These are phyloP conservation scores for Rhagium mordax DNA, from an alignment of 2,888 invertebrate genomes.

Conservation along the genomic window DNA sequence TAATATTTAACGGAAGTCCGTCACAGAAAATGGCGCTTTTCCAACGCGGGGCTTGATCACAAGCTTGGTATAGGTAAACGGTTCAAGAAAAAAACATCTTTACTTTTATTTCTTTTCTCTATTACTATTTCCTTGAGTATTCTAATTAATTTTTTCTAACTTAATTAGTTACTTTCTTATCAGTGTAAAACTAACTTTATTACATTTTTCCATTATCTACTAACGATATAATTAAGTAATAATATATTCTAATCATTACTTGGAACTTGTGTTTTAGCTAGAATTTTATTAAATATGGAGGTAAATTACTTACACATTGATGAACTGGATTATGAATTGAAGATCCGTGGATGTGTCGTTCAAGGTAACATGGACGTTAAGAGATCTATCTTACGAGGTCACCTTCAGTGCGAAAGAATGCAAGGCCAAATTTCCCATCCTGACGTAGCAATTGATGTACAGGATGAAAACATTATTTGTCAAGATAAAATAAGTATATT, in stretches of 20 bases:
- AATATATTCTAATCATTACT: not conserved
- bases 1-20: too few species aligned
- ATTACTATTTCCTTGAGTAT: too few species aligned
- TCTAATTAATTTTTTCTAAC: too few species aligned
- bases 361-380: not conserved
- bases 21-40: too few species aligned
- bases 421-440: not conserved
- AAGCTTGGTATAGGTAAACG: too few species aligned
- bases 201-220: too few species aligned
- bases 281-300: not conserved
- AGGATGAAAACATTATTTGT: not conserved
- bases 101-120: too few species aligned
- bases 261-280: not conserved
- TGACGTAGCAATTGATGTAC: not conserved
- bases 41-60: too few species aligned
- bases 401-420: not conserved
- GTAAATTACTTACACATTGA: not conserved
- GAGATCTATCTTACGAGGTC: not conserved
- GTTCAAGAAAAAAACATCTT: too few species aligned
- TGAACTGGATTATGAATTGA: not conserved
- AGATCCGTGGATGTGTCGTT: not conserved
- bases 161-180: too few species aligned
- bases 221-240: not conserved
- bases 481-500: not conserved
- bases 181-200: too few species aligned